Evolutionary conservation across 1,140 invertebrate species (phyloP).

Genomic region (Drosophila sechellia): DNA sequence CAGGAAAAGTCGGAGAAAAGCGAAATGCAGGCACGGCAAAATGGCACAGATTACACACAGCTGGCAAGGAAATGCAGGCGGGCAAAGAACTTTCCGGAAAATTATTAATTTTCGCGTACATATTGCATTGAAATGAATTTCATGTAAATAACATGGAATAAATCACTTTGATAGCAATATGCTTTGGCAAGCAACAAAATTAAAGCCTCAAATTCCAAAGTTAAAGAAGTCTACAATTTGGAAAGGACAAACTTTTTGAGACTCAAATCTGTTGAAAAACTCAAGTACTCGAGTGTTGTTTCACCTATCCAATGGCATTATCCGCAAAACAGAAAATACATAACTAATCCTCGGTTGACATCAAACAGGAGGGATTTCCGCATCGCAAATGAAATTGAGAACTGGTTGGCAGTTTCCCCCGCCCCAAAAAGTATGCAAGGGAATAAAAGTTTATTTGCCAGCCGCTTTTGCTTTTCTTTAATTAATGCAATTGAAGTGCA

Average conservation of each 20-base stretch:
- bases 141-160: no score
- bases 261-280: neutral
- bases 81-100: slow-evolving; percentile 4
- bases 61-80: slow-evolving; percentile 23
- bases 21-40: slow-evolving; percentile 38
- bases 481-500: slow-evolving; percentile 81
- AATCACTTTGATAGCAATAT: no score
- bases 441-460: slow-evolving; percentile 38
- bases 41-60: slow-evolving; percentile 45
- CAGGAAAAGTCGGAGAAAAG: slow-evolving; percentile 41
- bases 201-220: neutral
- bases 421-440: slow-evolving; percentile 13
- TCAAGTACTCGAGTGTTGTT: neutral
- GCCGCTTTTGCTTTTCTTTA: slow-evolving; percentile 53
- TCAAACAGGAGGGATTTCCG: slow-evolving; percentile 27
- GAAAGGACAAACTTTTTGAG: neutral
- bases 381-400: slow-evolving; percentile 40
- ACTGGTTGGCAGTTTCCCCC: neutral
- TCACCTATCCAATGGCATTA: slow-evolving; percentile 6
- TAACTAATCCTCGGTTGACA: slow-evolving; percentile 31
- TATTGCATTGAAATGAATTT: slow-evolving; percentile 5
- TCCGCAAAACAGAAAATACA: slow-evolving; percentile 10
- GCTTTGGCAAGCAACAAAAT: neutral
- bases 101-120: slow-evolving; percentile 26
- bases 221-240: neutral